A percentile compares a stretch with the other conserved stretches of the same genome.
Evolutionary conservation across 2,888 invertebrate species (phyloP).

Genomic region (Linnaemya vulpina): DNA sequence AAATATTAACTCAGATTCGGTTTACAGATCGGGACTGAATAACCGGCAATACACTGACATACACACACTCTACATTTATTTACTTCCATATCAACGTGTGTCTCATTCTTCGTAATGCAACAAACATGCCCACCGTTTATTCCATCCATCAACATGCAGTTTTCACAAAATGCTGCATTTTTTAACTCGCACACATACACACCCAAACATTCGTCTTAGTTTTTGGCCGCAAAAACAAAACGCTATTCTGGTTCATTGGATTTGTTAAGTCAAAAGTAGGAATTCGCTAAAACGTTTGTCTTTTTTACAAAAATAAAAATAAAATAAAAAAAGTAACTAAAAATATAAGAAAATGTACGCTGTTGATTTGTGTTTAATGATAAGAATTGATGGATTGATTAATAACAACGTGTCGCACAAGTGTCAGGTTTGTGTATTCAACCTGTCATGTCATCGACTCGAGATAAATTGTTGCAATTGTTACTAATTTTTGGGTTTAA

Average conservation of each 20-base stretch:
- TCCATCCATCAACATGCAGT: neutral
- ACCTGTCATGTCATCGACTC: conserved; percentile 58
- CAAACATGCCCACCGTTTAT: neutral
- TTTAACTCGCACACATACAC: no score
- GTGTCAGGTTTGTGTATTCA: conserved; percentile 67
- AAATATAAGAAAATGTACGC: conserved; percentile 64
- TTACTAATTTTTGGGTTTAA: neutral
- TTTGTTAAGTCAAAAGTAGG: conserved; percentile 39
- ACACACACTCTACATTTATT: neutral
- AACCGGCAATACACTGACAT: no score
- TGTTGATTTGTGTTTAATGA: conserved; percentile 67
- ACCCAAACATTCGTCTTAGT: conserved; percentile 17
- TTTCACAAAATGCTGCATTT: neutral
- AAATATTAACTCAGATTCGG: no score
- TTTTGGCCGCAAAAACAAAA: conserved; percentile 16
- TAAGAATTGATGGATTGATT: conserved; percentile 71
- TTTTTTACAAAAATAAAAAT: neutral
- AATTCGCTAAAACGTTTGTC: conserved; percentile 8
- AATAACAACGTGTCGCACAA: conserved; percentile 67
- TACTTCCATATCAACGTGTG: neutral
- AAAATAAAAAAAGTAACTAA: conserved; percentile 14
- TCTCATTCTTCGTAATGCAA: neutral
- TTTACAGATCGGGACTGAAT: no score
- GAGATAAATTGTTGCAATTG: conserved; percentile 45
- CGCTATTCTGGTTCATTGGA: conserved; percentile 40